These are phyloP conservation scores for Epizoanthus scotinus DNA, from an alignment of 92 coral and sea anemone genomes.

Conservation along the genomic window DNA sequence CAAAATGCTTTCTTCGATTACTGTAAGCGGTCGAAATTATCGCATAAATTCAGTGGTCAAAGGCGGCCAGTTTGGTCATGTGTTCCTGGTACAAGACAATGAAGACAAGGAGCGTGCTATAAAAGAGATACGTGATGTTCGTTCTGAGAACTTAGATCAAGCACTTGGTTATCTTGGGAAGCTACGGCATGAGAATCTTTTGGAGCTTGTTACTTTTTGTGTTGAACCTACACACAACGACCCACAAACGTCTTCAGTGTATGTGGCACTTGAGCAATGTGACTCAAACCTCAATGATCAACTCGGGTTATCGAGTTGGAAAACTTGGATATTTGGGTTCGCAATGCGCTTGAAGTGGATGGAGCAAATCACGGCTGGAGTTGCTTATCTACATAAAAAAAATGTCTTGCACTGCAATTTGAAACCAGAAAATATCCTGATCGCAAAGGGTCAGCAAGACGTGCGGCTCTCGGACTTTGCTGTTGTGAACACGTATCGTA, in stretches of 20 bases:
- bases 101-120: neutral
- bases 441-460: neutral
- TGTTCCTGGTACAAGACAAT: neutral
- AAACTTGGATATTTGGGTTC: no score
- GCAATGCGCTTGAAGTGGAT: neutral
- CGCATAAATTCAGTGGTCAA: neutral
- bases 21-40: neutral
- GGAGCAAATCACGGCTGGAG: neutral
- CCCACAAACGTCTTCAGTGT: neutral
- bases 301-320: neutral
- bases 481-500: neutral
- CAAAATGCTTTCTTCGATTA: neutral
- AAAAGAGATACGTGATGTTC: conserved; percentile 1
- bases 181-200: neutral
- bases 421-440: conserved; percentile 5
- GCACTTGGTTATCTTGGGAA: neutral
- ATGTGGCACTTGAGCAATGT: neutral
- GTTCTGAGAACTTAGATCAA: no score
- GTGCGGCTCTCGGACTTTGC: conserved; percentile 3
- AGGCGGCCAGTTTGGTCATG: neutral
- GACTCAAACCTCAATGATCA: neutral
- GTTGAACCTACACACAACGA: neutral
- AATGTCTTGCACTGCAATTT: neutral
- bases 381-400: neutral
- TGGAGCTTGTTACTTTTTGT: neutral